A percentile compares a stretch with the other conserved stretches of the same genome.
Evolutionary conservation across 2,113 vertebrate genomes (phyloP).

Genomic region (Crocuta crocuta): DNA sequence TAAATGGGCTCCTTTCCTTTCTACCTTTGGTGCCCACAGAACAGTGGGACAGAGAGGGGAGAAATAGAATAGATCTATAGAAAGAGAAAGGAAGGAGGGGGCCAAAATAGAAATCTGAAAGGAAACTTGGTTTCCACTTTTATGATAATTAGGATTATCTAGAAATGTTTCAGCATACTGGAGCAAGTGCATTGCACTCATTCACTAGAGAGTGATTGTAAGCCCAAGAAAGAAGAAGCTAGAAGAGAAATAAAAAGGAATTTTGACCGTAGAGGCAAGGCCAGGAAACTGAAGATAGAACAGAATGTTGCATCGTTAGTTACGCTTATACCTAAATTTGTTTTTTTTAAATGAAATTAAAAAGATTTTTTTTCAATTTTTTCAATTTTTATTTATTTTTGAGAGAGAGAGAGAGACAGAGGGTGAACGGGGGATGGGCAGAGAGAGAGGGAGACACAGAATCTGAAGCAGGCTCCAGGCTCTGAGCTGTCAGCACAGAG

Average conservation of each 20-base stretch:
- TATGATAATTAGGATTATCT: neutral
- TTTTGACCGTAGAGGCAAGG: neutral
- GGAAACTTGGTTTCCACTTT: neutral
- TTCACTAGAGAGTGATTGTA: neutral
- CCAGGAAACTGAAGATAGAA: neutral
- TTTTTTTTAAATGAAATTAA: neutral
- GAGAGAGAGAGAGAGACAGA: too few species aligned
- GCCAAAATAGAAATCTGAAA: neutral
- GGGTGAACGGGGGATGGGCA: too few species aligned
- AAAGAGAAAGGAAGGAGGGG: neutral
- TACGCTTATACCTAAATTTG: neutral
- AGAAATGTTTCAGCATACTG: neutral
- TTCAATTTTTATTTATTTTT: too few species aligned
- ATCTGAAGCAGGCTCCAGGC: too few species aligned
- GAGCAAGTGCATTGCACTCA: neutral
- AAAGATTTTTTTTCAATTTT: too few species aligned
- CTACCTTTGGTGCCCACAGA: neutral
- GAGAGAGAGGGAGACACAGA: too few species aligned
- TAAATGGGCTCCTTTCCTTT: neutral
- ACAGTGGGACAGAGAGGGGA: neutral
- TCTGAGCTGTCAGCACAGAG: too few species aligned
- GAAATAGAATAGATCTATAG: neutral
- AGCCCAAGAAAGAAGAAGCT: neutral
- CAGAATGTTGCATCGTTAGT: neutral
- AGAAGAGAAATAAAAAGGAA: slow-evolving; percentile 14